Base-by-base conservation (phyloP, 2,113 vertebrate genomes). In the Pardalotus punctatus region DNA sequence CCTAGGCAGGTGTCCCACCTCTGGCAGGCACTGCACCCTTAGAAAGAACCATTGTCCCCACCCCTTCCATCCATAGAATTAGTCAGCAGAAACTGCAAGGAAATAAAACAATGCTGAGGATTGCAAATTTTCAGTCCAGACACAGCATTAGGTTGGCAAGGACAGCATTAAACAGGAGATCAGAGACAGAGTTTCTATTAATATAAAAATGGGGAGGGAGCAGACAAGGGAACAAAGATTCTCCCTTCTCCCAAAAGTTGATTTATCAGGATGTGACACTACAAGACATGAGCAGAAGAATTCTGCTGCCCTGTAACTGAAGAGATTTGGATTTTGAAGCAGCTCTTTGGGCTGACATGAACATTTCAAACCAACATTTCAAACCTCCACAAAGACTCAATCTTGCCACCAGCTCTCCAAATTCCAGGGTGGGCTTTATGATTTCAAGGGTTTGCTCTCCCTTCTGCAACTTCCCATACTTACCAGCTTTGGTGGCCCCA, bases 401-500 rank as follows among this genome's bases (percentile, higher is more conserved):
- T 53, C n/a, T 33, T 50, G 7, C 19, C 4, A 53, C 3, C 45
- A 43, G 50, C n/a, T 54, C 29, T 47, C 27, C 50, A 15, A 48
- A 0, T 6, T 45, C 42, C 74, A 82, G 48, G 12, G 8, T 6
- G 48, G 87, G 23, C 21, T 73, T 53, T 35, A 45, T n/a, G 11
- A 19, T 6, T 9, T 24, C 10, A 12, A 73, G 29, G 35, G 13
- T 12, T 76, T 2, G 1, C 29, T 47, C 28, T 33, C 16, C 43
- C n/a, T 62, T 23, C 77, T 62, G 22, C 15, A 25, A 22, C 35
- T 7, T 67, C 22, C 35, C n/a, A 33, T 4, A 97, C 99, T 99
- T 81, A 99, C 99, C 98, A 99, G 98, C 88, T 99, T 99, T 12
- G 99, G 99, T 5, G 99, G 99, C 94, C 99, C 99, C 21, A 98